These are phyloP conservation scores for Agrypnus murinus DNA, from an alignment of 2,888 invertebrate species.

Conservation along the genomic window DNA sequence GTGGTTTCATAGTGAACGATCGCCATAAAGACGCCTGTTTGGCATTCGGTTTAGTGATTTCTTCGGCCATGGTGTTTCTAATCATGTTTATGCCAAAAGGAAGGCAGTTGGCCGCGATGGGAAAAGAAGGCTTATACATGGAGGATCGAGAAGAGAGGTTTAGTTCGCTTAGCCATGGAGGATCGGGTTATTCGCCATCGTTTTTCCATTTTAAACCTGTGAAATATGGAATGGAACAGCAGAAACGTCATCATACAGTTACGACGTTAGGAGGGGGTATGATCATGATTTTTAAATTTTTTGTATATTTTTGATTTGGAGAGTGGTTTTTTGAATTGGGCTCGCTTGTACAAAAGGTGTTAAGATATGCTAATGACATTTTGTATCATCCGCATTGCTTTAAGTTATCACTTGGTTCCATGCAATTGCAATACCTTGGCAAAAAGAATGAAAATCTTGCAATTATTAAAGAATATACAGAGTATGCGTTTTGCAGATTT, in stretches of 20 bases:
- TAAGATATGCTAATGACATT: too few relatives aligned
- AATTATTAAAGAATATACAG: too few relatives aligned
- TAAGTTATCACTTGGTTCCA: too few relatives aligned
- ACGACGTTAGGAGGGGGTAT: conserved; percentile 67
- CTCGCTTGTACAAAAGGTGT: too few relatives aligned
- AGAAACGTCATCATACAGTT: conserved; percentile 65
- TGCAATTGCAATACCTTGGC: too few relatives aligned
- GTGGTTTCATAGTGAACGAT: conserved; percentile 86
- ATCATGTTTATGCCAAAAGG: conserved; percentile 97
- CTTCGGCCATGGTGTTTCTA: conserved; percentile 89
- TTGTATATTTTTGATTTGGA: not conserved
- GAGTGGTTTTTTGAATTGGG: not conserved
- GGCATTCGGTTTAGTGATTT: conserved; percentile 91
- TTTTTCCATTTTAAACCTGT: conserved; percentile 95
- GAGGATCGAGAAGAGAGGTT: conserved; percentile 89
- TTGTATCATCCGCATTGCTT: too few relatives aligned
- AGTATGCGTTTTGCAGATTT: too few relatives aligned
- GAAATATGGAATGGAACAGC: conserved; percentile 76
- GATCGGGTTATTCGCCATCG: conserved; percentile 91
- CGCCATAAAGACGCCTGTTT: conserved; percentile 90
- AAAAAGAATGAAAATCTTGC: too few relatives aligned
- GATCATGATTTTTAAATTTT: conserved; percentile 21
- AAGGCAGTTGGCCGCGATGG: conserved; percentile 92
- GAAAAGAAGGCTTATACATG: conserved; percentile 89
- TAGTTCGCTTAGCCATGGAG: conserved; percentile 82